Percentiles rank a stretch among this genome's conserved stretches.
phyloP scores from a whole-genome alignment of 2,888 invertebrate species.

The Drosophila nr. perissopoda region DNA sequence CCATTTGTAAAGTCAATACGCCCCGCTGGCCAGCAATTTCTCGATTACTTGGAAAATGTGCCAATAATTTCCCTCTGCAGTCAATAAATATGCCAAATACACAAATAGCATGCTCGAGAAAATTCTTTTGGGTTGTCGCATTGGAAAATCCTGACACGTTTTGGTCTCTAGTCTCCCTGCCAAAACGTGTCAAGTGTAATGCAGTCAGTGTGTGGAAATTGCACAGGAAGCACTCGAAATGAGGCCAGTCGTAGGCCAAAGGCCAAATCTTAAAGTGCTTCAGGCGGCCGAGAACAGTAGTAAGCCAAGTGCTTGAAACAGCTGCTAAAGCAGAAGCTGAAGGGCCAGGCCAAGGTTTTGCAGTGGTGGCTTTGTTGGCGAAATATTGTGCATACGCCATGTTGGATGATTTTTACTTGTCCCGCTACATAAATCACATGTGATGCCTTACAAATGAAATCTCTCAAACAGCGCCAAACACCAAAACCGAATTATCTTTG shows the following conservation, averaged over 20 bases:
- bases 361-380: conserved; percentile 8
- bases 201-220: conserved; percentile 60
- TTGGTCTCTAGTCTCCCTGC: conserved; percentile 18
- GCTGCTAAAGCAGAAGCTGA: not conserved
- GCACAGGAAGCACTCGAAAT: conserved; percentile 49
- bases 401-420: conserved; percentile 20
- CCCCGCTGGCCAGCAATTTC: conserved; percentile 9
- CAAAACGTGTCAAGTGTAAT: conserved; percentile 76
- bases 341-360: conserved; percentile 43
- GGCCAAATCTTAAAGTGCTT: conserved; percentile 25
- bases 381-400: conserved; percentile 55
- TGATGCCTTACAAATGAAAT: conserved; percentile 59
- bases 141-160: conserved; percentile 41
- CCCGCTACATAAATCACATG: conserved; percentile 52
- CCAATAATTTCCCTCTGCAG: conserved; percentile 59
- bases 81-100: conserved; percentile 65
- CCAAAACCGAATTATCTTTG: conserved; percentile 32
- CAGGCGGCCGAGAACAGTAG: conserved; percentile 4
- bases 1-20: conserved; percentile 65
- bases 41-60: conserved; percentile 42
- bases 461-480: conserved; percentile 11
- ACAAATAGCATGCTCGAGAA: conserved; percentile 18
- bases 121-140: conserved; percentile 29
- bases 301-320: conserved; percentile 31
- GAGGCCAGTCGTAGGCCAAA: conserved; percentile 32